phyloP scores from a whole-genome alignment of 2,113 vertebrate genomes.

The Heterocephalus glaber region DNA sequence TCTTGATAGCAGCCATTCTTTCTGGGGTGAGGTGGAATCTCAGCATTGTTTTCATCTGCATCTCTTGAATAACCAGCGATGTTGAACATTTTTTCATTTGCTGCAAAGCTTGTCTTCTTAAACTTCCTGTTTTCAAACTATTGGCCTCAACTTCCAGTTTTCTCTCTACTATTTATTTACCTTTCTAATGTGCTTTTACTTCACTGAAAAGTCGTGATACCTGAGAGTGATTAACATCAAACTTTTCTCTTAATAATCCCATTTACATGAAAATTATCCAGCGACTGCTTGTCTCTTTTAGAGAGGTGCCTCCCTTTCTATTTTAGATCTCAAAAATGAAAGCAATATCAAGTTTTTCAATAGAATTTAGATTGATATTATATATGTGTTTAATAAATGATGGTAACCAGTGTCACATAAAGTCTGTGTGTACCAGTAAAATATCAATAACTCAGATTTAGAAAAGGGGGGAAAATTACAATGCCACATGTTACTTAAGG shows the following conservation, averaged over 20 bases:
- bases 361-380: neutral
- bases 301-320: neutral
- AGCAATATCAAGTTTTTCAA: neutral
- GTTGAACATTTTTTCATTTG: no score
- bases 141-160: neutral
- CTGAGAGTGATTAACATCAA: neutral
- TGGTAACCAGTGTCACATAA: neutral
- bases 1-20: no score
- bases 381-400: neutral
- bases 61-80: no score
- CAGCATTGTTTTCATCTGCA: no score
- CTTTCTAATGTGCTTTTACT: neutral
- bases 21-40: no score
- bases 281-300: neutral
- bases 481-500: neutral
- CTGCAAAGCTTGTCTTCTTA: no score
- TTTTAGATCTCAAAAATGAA: neutral
- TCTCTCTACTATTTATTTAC: neutral
- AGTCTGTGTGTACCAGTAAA: neutral
- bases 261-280: slow-evolving; percentile 36
- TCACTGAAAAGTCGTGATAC: neutral
- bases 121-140: neutral
- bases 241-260: neutral
- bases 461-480: neutral
- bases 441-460: neutral